Percentiles rank a stretch among this genome's conserved stretches.
These are phyloP conservation scores for Euschistus heros DNA, from an alignment of 1,140 invertebrate genomes.

Conservation along the genomic window DNA sequence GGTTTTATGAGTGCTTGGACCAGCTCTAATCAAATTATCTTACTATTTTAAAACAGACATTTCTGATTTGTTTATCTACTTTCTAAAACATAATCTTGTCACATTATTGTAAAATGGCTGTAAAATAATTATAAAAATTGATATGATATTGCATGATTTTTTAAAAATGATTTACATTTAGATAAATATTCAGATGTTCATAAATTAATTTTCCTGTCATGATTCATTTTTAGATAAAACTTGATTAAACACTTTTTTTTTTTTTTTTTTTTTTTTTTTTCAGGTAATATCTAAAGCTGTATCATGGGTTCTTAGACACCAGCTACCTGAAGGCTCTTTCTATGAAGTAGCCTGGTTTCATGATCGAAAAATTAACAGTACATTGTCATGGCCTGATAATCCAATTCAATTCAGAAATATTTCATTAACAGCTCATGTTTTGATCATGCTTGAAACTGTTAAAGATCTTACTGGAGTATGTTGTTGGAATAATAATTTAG, in stretches of 20 bases:
- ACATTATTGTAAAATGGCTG: too few relatives aligned
- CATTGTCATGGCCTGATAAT: slow-evolving; percentile 43
- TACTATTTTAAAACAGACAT: too few relatives aligned
- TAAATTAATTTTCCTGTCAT: too few relatives aligned
- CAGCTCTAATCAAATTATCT: too few relatives aligned
- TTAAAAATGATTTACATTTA: too few relatives aligned
- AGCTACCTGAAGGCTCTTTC: slow-evolving; percentile 68
- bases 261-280: slow-evolving; percentile 22
- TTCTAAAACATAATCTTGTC: too few relatives aligned
- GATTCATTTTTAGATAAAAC: neutral
- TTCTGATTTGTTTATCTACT: too few relatives aligned
- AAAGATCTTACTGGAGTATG: slow-evolving; percentile 64
- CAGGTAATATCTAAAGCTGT: slow-evolving; percentile 65
- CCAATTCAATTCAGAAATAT: slow-evolving; percentile 59
- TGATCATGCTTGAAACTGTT: slow-evolving; percentile 70
- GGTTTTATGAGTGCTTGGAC: too few relatives aligned
- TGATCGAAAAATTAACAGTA: slow-evolving; percentile 73
- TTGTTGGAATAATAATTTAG: slow-evolving; percentile 10
- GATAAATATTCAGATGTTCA: too few relatives aligned
- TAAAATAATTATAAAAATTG: too few relatives aligned
- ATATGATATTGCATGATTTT: too few relatives aligned
- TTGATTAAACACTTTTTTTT: slow-evolving; percentile 5
- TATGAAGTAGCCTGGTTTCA: slow-evolving; percentile 73
- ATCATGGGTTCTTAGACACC: slow-evolving; percentile 67
- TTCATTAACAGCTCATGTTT: slow-evolving; percentile 76